Percentiles rank a stretch among this genome's conserved stretches.
Evolutionary conservation across 2,888 invertebrate species (phyloP).

Genomic region (Conops quadrifasciatus): DNA sequence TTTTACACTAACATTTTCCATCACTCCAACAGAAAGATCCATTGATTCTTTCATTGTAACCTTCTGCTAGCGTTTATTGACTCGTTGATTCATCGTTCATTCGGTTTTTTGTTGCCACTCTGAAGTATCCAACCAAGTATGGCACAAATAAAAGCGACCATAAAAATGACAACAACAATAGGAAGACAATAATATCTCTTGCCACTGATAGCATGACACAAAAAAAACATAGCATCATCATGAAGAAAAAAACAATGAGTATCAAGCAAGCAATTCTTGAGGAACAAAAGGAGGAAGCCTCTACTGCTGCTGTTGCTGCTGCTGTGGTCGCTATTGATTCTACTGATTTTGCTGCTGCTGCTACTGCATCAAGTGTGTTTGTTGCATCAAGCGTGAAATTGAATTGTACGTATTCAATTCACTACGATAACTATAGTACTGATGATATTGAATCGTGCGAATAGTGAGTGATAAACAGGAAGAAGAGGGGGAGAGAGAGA

Average conservation of each 20-base stretch:
- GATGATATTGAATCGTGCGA: no score
- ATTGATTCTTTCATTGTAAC: no score
- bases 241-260: background rate
- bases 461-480: no score
- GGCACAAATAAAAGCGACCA: background rate
- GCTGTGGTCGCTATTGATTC: background rate
- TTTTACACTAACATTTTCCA: no score
- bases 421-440: no score
- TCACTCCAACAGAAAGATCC: no score
- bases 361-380: background rate
- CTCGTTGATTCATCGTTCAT: no score
- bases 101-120: background rate
- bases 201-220: background rate
- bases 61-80: no score
- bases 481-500: no score
- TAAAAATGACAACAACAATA: background rate
- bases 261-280: background rate
- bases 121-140: background rate
- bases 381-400: no score
- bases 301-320: background rate
- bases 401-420: no score
- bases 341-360: slow-evolving; percentile 4
- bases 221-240: background rate
- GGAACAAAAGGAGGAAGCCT: background rate
- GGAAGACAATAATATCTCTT: background rate